Percentiles rank a stretch among this genome's conserved stretches.
Conservation (phyloP, 1,140 invertebrate species). For the Octopus sinensis region DNA sequence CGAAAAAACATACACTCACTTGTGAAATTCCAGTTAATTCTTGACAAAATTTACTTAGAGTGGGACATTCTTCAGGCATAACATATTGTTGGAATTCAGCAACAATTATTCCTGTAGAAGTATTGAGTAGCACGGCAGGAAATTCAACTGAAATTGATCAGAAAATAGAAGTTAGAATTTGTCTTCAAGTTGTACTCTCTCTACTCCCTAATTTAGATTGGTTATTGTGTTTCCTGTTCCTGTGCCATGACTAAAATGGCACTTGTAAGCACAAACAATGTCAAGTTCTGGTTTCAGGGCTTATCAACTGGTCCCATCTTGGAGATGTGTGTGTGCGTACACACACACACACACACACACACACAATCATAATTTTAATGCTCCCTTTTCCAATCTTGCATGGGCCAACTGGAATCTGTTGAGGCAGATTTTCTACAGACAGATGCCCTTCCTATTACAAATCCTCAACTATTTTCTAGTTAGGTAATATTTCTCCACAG, state of each 20-base stretch:
- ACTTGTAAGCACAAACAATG: background rate
- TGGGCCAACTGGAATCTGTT: too few relatives aligned
- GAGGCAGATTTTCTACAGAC: too few relatives aligned
- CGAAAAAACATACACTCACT: conserved; percentile 30
- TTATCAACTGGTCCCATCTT: background rate
- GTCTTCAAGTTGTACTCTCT: background rate
- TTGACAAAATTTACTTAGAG: conserved; percentile 51
- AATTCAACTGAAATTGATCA: conserved; percentile 50
- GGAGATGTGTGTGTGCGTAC: too few relatives aligned
- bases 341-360: too few relatives aligned
- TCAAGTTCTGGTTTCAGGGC: background rate
- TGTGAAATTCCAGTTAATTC: conserved; percentile 55
- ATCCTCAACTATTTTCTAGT: too few relatives aligned
- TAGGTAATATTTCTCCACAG: too few relatives aligned
- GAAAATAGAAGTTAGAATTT: background rate
- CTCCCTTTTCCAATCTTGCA: too few relatives aligned
- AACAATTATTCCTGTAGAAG: conserved; percentile 44
- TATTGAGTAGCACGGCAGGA: conserved; percentile 53
- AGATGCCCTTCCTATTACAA: too few relatives aligned
- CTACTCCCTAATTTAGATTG: background rate
- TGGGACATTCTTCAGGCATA: conserved; percentile 50
- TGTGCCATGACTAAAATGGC: background rate
- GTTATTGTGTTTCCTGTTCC: background rate
- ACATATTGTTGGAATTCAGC: conserved; percentile 53
- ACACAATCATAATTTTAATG: too few relatives aligned